Percentiles rank a stretch among this genome's conserved stretches.
phyloP scores from a whole-genome alignment of 2,888 invertebrate species.

The Ophioninae sp. region DNA sequence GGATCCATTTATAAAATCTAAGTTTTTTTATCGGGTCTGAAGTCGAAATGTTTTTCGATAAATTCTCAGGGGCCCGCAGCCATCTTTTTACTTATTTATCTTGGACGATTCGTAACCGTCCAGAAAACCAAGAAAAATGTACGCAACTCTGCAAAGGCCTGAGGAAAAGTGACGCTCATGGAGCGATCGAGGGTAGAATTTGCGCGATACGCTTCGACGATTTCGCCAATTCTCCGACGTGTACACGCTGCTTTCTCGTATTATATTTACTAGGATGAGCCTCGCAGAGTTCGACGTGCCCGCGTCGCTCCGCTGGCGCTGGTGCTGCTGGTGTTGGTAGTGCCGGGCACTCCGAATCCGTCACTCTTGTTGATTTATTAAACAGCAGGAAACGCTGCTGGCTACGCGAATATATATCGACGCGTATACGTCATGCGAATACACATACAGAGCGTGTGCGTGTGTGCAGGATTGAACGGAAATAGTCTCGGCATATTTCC shows the following conservation, averaged over 20 bases:
- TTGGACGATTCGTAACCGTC: background rate
- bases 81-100: background rate
- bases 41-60: background rate
- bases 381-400: conserved; percentile 51
- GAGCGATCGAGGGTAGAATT: conserved; percentile 21
- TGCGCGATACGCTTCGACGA: conserved; percentile 33
- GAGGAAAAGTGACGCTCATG: background rate
- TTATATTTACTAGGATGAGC: conserved; percentile 34
- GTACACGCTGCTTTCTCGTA: conserved; percentile 12
- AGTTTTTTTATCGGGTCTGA: background rate
- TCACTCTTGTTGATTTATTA: conserved; percentile 63
- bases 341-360: conserved; percentile 49
- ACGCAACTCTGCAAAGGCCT: background rate
- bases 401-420: conserved; percentile 22
- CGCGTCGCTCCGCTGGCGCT: conserved; percentile 14
- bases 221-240: conserved; percentile 30
- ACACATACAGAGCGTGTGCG: background rate
- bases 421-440: conserved; percentile 18
- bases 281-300: conserved; percentile 32
- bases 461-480: conserved; percentile 32
- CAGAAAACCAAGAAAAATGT: conserved; percentile 15
- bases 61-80: background rate
- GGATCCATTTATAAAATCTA: too few species aligned
- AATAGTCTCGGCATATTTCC: conserved; percentile 45
- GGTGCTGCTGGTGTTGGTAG: conserved; percentile 35